Percentiles rank a stretch among this genome's conserved stretches.
Conservation (phyloP, 2,797 vertebrate genomes). For the Paedocypris micromegethes region DNA sequence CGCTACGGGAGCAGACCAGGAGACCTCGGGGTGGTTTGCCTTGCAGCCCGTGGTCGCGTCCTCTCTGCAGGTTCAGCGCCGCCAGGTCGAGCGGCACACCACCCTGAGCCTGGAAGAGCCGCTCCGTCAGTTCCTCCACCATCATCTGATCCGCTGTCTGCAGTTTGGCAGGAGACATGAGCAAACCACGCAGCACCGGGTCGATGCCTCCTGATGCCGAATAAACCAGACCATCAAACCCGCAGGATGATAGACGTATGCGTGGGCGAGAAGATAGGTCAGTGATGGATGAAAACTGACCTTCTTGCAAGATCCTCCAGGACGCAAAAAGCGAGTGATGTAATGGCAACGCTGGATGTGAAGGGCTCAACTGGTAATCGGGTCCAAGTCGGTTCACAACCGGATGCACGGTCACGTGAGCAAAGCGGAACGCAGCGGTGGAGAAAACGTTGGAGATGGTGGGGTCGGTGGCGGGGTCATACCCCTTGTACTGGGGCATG, state of each 20-base stretch:
- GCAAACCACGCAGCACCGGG: conserved; percentile 70
- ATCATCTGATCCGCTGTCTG: conserved; percentile 77
- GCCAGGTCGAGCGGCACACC: conserved; percentile 74
- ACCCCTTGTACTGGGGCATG: conserved; percentile 62
- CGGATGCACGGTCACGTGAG: conserved; percentile 70
- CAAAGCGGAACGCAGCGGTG: conserved; percentile 69
- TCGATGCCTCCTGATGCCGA: conserved; percentile 69
- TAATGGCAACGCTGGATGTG: conserved; percentile 64
- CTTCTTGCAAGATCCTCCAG: conserved; percentile 74
- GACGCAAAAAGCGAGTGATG: conserved; percentile 71
- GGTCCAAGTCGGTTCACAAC: conserved; percentile 64
- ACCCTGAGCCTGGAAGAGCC: conserved; percentile 75
- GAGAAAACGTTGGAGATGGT: conserved; percentile 70
- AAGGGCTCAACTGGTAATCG: conserved; percentile 57
- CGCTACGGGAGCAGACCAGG: too few species aligned
- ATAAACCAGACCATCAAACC: too few species aligned
- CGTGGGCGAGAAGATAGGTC: neutral
- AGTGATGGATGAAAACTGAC: conserved; percentile 48
- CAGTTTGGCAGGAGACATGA: conserved; percentile 72
- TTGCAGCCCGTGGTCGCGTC: conserved; percentile 73
- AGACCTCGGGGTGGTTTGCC: conserved; percentile 51
- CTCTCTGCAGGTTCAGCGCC: conserved; percentile 74
- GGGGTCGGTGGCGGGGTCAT: conserved; percentile 61
- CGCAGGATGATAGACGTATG: neutral
- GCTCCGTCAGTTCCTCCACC: conserved; percentile 77